Evolutionary conservation across 1,140 invertebrate species (phyloP), one percentile per base, ranked within the genome.

Genomic region (Samia ricini): DNA sequence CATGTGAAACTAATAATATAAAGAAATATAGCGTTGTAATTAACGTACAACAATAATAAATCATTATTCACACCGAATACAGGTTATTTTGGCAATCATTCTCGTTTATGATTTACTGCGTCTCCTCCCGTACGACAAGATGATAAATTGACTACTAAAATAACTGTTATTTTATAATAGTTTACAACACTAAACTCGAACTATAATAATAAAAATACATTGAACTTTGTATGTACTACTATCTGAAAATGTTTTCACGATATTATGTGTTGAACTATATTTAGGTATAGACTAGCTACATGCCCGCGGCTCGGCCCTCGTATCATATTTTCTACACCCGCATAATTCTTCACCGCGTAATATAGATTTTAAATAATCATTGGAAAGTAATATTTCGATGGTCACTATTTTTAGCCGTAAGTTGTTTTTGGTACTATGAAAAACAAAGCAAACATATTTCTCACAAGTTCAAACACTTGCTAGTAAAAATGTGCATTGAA

Each of bases 21-120:
- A 42, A 42, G 26, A 42, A 42, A 42, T 42, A 42, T 42, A 42
- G 33, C n/a, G 69, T 70, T 69, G 69, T 82, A 83, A 85, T 85
- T 84, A 85, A 74, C 76, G 77, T 80, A 68, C 71, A 56, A 33
- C 65, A 57, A 69, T 69, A 70, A 81, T 84, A 83, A 84, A 87
- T 87, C 84, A 88, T 68, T 61, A 59, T 71, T 68, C 72, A 74
- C 70, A 71, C 74, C 63, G 74, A 80, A 77, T 76, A 81, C 79
- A 78, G 79, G 82, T 85, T 80, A 81, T 85, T 88, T 88, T 88
- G 85, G 85, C 85, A 86, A 85, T 86, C 73, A 73, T 66, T 69
- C 70, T 26, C 75, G 64, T 73, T 77, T 82, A 78, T 85, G 81
- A 88, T 88, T 77, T 84, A 85, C 81, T 77, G 56, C 77, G 64